Base-by-base conservation (phyloP, 2,888 invertebrate genomes). In the Alloplasta piceator region DNA sequence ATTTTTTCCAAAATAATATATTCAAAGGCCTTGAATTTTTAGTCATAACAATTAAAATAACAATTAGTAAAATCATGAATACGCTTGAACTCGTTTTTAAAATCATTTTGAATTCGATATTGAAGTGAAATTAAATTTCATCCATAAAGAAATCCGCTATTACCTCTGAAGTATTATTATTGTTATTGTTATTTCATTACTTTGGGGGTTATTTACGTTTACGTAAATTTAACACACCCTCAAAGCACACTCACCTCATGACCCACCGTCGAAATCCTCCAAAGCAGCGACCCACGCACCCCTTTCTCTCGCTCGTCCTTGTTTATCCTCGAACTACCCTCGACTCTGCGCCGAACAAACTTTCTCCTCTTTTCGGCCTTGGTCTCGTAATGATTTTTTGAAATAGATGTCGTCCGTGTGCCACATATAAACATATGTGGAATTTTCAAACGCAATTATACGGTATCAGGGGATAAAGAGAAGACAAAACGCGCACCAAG, bases 161-260 rank as follows among this genome's bases (percentile, higher is more conserved):
- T n/a, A n/a, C n/a, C n/a, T n/a, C n/a, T n/a, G n/a, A n/a, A n/a
- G n/a, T n/a, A n/a, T n/a, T n/a, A n/a, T n/a, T 56, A 63, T 63
- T 16, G 14, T 39, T 63, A 39, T 61, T 43, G 4, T 10, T 36
- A n/a, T n/a, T 58, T 39, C 38, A 4, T 58, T 58, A 38, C 6
- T 58, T 38, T 12, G 7, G 6, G 10, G 38, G 39, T 26, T 26
- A 26, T 26, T 26, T 26, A 26, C 26, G 26, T 26, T 26, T 1
- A 26, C 26, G 26, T 26, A 1, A 26, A 26, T 26, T 3, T 26
- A 26, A 26, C 26, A 26, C 26, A 26, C 26, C 26, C 26, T 26
- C 3, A 26, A 26, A 26, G 39, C n/a, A 36, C 48, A 75, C 73
- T 81, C 73, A 83, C 83, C 83, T 81, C 83, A 81, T 81, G 83